phyloP scores from a whole-genome alignment of 2,113 vertebrate genomes.

The Arothron firmamentum region DNA sequence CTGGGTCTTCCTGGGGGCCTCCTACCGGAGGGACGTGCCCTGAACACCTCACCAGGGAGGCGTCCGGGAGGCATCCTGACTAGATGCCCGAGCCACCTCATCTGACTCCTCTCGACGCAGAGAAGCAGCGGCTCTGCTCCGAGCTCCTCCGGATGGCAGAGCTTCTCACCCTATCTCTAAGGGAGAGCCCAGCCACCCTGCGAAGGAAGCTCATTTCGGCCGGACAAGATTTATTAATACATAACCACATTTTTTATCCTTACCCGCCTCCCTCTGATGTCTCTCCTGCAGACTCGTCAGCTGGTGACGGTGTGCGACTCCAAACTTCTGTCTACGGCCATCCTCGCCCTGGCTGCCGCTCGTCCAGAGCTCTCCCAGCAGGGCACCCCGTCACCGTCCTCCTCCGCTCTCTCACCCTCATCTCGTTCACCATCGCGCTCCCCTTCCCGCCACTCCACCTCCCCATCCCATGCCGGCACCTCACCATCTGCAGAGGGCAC shows the following conservation, averaged over 20 bases:
- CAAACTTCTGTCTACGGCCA: constrained; percentile 89
- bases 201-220: no score
- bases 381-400: constrained; percentile 83
- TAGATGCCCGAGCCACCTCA: no score
- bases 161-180: no score
- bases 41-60: no score
- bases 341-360: constrained; percentile 87
- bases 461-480: constrained; percentile 76
- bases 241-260: background rate
- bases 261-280: background rate
- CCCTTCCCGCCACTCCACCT: constrained; percentile 76
- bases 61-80: no score
- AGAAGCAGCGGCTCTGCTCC: no score
- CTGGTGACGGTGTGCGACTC: constrained; percentile 94
- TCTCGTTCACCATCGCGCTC: constrained; percentile 63
- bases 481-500: constrained; percentile 87
- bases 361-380: constrained; percentile 88
- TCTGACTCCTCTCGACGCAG: no score
- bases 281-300: constrained; percentile 83
- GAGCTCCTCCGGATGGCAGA: no score
- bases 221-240: background rate
- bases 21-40: no score
- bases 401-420: constrained; percentile 90
- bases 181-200: no score
- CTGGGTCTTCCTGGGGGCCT: no score